Evolutionary conservation across 2,888 invertebrate genomes (phyloP), one percentile per base, ranked within the genome.

Genomic region (Bombylius major): DNA sequence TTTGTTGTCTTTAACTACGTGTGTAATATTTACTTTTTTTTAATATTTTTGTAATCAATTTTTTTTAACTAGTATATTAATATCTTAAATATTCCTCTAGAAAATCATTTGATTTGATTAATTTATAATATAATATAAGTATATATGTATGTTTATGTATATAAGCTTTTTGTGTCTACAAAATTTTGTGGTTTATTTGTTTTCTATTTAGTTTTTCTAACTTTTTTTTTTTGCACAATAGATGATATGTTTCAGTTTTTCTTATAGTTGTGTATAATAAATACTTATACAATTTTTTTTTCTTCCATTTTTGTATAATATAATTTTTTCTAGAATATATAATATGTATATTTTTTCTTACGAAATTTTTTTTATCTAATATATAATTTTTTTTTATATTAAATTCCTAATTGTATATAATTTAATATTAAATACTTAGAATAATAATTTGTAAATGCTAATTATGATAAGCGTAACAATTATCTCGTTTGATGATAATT

Each of bases 381-480:
- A 11, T 42, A 42, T 42, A 11, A 42, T 42, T 42, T 42, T 42
- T 42, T 36, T 36, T 36, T 36, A 3, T 36, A 8, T 36, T 36
- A 8, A 36, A 8, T 8, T 36, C 6, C 36, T 36, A 36, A 36
- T 36, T 8, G 6, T 36, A 36, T 36, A 23, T 36, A 36, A 8
- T 36, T 36, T 36, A 36, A 8, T 36, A 8, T 36, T 8, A 3
- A 8, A 8, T 42, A 42, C 7, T 42, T 42, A 42, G 11, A 46
- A 48, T 48, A 58, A 44, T 50, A 50, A 51, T 47, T 48, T 33
- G 39, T 47, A 50, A 8, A 50, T 31, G 23, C 12, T 39, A 49
- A 53, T 46, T 53, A 50, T 44, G 36, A 52, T 55, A 47, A 54
- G 50, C 58, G 34, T 51, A 45, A 45, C 47, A 14, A 55, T 9